Evolutionary conservation across 2,888 invertebrate genomes (phyloP).

Genomic region (Tipula lateralis): DNA sequence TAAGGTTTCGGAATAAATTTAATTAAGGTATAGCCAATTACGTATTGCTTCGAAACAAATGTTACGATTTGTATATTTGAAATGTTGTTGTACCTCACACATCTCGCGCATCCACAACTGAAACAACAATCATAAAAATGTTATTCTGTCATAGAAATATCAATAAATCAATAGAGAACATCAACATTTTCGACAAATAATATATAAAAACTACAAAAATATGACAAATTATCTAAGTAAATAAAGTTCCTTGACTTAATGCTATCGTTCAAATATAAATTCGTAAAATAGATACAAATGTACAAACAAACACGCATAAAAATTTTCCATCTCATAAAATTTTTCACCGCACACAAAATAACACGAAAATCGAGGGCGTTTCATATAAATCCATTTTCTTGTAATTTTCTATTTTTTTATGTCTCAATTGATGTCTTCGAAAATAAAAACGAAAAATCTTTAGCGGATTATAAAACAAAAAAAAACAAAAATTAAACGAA

Average conservation of each 20-base stretch:
- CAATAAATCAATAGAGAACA: background rate
- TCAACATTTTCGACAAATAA: background rate
- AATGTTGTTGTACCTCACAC: background rate
- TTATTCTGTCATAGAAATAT: background rate
- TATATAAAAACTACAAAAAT: background rate
- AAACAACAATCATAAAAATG: background rate
- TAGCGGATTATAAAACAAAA: conserved; percentile 24
- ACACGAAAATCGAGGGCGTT: conserved; percentile 20
- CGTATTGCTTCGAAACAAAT: background rate
- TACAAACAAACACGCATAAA: background rate
- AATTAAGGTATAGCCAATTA: background rate
- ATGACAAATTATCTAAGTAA: background rate
- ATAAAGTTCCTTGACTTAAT: background rate
- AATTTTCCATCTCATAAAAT: background rate
- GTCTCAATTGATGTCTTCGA: conserved; percentile 21
- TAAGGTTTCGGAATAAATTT: background rate
- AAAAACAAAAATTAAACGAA: background rate
- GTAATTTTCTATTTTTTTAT: conserved; percentile 26
- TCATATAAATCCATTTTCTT: conserved; percentile 26
- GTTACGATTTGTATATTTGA: background rate
- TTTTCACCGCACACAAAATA: background rate
- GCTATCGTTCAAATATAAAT: background rate
- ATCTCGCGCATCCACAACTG: background rate
- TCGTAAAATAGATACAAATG: background rate
- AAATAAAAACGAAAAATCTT: conserved; percentile 24